These are phyloP conservation scores for Diuraphis noxia DNA, from an alignment of 1,140 invertebrate genomes.

Conservation along the genomic window DNA sequence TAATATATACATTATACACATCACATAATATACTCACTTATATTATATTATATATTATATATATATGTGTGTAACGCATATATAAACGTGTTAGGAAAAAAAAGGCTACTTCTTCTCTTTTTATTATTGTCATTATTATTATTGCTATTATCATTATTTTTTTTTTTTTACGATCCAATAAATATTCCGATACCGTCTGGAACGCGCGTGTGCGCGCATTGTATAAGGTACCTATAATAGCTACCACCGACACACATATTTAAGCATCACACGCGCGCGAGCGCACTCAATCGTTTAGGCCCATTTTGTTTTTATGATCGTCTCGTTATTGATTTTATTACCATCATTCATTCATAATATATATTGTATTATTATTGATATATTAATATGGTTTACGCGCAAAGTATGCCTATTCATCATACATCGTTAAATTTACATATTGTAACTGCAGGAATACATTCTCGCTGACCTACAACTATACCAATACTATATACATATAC, in stretches of 20 bases:
- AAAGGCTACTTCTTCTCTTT: constrained; percentile 38
- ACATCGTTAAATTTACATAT: background rate
- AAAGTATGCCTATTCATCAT: background rate
- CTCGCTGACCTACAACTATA: background rate
- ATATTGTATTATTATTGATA: background rate
- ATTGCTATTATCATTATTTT: constrained; percentile 33
- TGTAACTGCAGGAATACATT: background rate
- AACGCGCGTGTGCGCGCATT: background rate
- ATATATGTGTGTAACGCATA: background rate
- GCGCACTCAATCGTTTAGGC: background rate
- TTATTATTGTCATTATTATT: background rate
- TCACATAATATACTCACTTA: background rate
- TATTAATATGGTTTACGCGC: background rate
- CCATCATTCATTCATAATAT: background rate
- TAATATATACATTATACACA: background rate
- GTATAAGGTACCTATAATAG: background rate
- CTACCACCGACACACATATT: background rate
- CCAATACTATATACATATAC: too few relatives aligned
- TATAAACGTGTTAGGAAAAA: background rate
- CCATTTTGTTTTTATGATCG: constrained; percentile 16
- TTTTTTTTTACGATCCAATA: constrained; percentile 35
- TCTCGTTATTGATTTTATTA: constrained; percentile 24
- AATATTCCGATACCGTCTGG: constrained; percentile 21
- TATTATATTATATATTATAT: background rate
- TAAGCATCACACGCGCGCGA: background rate